Percentiles rank a stretch among this genome's conserved stretches.
phyloP scores from a whole-genome alignment of 2,113 vertebrate genomes.

The Hipposideros armiger region DNA sequence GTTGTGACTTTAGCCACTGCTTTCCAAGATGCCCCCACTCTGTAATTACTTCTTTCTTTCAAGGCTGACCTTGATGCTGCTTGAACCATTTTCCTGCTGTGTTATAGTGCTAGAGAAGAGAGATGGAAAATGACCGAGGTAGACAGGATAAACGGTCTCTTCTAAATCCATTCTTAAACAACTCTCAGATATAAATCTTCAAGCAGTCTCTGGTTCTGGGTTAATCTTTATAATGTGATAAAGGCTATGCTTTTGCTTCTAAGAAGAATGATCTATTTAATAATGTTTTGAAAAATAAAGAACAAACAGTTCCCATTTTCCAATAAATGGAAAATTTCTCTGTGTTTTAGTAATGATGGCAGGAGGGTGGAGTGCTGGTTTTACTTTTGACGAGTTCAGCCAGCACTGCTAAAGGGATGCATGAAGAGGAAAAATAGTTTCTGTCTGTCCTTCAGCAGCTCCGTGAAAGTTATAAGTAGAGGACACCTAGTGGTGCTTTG shows the following conservation, averaged over 20 bases:
- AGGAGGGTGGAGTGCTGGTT: neutral
- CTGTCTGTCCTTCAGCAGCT: neutral
- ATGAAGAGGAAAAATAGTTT: neutral
- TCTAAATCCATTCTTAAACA: neutral
- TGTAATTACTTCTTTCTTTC: neutral
- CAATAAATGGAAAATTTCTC: neutral
- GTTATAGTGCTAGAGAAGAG: neutral
- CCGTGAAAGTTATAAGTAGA: constrained; percentile 6
- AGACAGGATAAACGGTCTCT: neutral
- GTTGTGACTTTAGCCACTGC: neutral
- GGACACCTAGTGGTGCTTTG: constrained; percentile 71
- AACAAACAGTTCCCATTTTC: neutral
- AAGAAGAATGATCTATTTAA: neutral
- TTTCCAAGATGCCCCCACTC: neutral
- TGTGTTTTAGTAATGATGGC: neutral
- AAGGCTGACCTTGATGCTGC: neutral
- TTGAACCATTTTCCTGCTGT: neutral
- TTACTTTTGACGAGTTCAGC: neutral
- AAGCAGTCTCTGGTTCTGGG: neutral
- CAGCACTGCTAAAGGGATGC: neutral
- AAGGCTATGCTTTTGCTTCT: neutral
- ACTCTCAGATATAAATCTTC: neutral
- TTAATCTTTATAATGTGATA: neutral
- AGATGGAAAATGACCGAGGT: neutral
- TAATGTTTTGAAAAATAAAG: neutral